Base-by-base conservation (phyloP, 2,888 invertebrate species). In the Gymnoscelis rufifasciata region DNA sequence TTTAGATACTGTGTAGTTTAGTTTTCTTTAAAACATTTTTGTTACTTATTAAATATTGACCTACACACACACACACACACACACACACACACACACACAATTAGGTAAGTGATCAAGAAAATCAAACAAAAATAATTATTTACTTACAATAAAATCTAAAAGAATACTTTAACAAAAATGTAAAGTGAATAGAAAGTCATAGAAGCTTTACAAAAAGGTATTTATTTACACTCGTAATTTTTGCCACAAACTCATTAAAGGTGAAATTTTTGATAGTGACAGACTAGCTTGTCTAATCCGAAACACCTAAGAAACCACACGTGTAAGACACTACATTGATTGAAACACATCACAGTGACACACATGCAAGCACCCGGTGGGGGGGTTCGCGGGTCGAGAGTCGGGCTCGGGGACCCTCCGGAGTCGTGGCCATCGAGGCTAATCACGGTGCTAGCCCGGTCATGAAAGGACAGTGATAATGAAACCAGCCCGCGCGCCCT, bases 391-490 rank as follows among this genome's bases (percentile, higher is more conserved):
- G 27, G 42, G 51, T 33, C 33, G 38, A 35, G 51, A 38, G 51
- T 15, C 51, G 30, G 27, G 19, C 5, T 3, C 5, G n/a, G 5
- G 19, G 5, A 19, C 19, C 10, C 40, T 43, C 39, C 24, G 31
- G 29, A 28, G 57, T 73, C 74, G 71, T 81, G 81, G 79, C 81
- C 82, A 80, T 80, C 66, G 81, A 74, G 59, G 72, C 78, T 80
- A 79, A 75, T 70, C 62, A 69, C 72, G 61, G 69, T 71, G 71
- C 70, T 69, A 71, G 68, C 72, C 74, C 77, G 72, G 70, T 71
- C 72, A 72, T 73, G 72, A 64, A 62, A 56, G 62, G 64, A 63
- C 59, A 69, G 69, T 74, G 71, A 51, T 49, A 56, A 71, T 75
- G 71, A 67, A 55, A 52, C 62, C 45, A 69, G 70, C 71, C 72